Evolutionary conservation across 2,797 vertebrate species (phyloP), one percentile per base, ranked within the genome.

Genomic region (Diplodus sargus): DNA sequence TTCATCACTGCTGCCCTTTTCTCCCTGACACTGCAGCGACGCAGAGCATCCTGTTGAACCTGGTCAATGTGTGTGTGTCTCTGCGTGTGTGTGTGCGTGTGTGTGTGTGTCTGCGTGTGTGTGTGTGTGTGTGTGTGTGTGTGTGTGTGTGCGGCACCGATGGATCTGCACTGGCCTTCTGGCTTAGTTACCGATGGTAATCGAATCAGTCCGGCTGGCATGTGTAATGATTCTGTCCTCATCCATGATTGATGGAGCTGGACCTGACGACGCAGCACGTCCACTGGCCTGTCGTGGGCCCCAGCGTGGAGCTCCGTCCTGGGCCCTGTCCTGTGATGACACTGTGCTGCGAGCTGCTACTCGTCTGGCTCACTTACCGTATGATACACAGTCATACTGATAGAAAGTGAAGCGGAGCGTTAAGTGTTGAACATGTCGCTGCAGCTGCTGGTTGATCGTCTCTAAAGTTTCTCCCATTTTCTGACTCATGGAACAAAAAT

Each of bases 151-250:
- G 9, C 43, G 25, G n/a, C 59, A 39, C 39, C 17, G 49, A 45
- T 69, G 53, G 67, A 62, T 67, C 53, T 43, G 65, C 56, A 76
- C 57, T 79, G 79, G 69, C 81, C 70, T 85, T 81, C 79, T 90
- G 85, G 79, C 86, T 90, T 93, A 92, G 82, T 90, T 92, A 92
- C 91, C 34, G 87, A 83, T 87, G 76, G 91, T 92, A 93, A 94
- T 89, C 43, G 72, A 88, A 92, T 85, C 90, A 51, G 66, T 78
- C 75, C 43, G 61, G 56, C 78, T 70, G 81, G 70, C 85, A 62
- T 80, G 83, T 89, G 89, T 91, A 91, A 89, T 87, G 90, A 92
- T 90, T 91, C 86, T 87, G 86, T 87, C 87, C 76, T 92, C 89
- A 88, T 90, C 54, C 91, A 93, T 93, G 89, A 90, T 90, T 91